Percentiles rank a stretch among this genome's conserved stretches.
These are phyloP conservation scores for Spodoptera litura DNA, from an alignment of 1,140 invertebrate genomes.

Conservation along the genomic window DNA sequence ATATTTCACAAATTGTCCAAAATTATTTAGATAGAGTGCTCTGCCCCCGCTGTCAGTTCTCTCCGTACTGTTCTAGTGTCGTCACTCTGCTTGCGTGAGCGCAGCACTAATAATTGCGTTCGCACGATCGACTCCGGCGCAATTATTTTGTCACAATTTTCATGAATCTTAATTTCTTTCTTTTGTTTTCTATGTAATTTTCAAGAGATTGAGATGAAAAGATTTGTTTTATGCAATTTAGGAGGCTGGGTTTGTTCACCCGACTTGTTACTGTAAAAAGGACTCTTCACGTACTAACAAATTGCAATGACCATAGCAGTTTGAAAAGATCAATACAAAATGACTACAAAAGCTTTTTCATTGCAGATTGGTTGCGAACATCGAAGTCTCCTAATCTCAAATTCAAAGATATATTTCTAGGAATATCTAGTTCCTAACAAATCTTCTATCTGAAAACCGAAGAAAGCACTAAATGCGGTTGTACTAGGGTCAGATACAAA, in stretches of 20 bases:
- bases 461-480: too few relatives aligned
- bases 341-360: too few relatives aligned
- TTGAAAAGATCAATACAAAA: background rate
- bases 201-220: background rate
- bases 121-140: constrained; percentile 53
- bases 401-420: too few relatives aligned
- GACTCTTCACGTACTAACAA: too few relatives aligned
- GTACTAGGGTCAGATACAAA: too few relatives aligned
- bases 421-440: too few relatives aligned
- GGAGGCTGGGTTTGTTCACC: background rate
- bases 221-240: constrained; percentile 28
- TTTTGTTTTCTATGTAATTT: constrained; percentile 24
- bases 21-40: background rate
- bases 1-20: background rate
- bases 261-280: too few relatives aligned
- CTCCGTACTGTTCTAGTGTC: background rate
- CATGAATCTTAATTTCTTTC: constrained; percentile 27
- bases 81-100: constrained; percentile 25
- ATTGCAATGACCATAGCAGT: too few relatives aligned
- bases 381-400: too few relatives aligned
- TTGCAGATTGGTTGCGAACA: too few relatives aligned
- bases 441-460: too few relatives aligned
- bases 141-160: constrained; percentile 47
- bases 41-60: constrained; percentile 1
- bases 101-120: constrained; percentile 43